phyloP scores from a whole-genome alignment of 2,888 invertebrate genomes.

The Torymus auratus region DNA sequence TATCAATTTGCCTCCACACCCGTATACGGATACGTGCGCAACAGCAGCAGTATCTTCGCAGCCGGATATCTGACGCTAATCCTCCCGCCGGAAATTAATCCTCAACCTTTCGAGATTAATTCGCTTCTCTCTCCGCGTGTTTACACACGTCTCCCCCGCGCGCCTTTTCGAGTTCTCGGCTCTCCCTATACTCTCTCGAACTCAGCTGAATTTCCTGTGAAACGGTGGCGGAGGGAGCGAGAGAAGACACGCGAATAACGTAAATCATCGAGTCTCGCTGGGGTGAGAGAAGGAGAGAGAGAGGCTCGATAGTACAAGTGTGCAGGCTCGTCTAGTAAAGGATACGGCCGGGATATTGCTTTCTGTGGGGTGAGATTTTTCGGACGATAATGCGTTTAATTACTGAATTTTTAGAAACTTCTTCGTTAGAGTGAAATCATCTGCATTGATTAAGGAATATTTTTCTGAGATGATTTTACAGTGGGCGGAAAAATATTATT shows the following conservation, averaged over 20 bases:
- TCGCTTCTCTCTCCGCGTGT: constrained; percentile 46
- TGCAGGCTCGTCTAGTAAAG: background rate
- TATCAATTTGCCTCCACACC: constrained; percentile 43
- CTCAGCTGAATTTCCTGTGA: constrained; percentile 8
- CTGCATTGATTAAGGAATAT: no score
- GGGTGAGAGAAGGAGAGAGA: background rate
- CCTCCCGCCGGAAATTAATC: constrained; percentile 69
- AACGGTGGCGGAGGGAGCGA: no score
- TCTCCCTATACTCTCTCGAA: constrained; percentile 61
- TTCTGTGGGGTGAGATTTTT: constrained; percentile 29
- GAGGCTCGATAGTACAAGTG: constrained; percentile 13
- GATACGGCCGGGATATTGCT: constrained; percentile 33
- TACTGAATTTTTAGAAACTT: background rate
- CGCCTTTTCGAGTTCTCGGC: background rate
- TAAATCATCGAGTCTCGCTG: constrained; percentile 21
- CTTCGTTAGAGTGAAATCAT: no score
- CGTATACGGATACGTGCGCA: constrained; percentile 13
- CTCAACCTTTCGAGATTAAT: constrained; percentile 66
- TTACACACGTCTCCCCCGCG: constrained; percentile 14
- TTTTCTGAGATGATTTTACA: no score
- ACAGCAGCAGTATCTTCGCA: background rate
- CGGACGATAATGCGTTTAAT: constrained; percentile 23
- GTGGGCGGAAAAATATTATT: no score
- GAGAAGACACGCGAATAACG: constrained; percentile 26
- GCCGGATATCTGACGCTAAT: constrained; percentile 67